A percentile compares a stretch with the other conserved stretches of the same genome.
Evolutionary conservation across 2,888 invertebrate genomes (phyloP).

Genomic region (Dromius quadrimaculatus): DNA sequence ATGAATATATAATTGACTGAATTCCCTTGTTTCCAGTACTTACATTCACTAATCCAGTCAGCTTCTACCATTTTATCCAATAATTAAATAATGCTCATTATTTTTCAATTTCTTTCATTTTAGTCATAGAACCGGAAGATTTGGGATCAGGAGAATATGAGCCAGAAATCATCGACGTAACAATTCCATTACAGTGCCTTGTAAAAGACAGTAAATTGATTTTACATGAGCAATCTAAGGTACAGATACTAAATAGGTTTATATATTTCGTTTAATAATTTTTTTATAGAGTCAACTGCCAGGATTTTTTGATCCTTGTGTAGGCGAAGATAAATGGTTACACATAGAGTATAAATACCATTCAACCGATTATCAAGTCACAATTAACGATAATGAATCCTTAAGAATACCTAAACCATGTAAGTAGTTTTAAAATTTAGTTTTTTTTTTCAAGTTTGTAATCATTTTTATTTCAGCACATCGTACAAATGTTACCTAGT

Average conservation of each 20-base stretch:
- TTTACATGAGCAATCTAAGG: constrained; percentile 88
- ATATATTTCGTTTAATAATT: constrained; percentile 47
- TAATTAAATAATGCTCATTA: too few species aligned
- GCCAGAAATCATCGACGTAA: constrained; percentile 80
- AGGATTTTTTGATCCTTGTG: constrained; percentile 96
- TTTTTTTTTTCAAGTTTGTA: constrained; percentile 20
- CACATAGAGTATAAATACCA: constrained; percentile 89
- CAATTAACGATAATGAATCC: constrained; percentile 83
- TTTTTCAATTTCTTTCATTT: background rate
- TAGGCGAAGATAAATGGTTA: constrained; percentile 91
- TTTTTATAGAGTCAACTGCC: constrained; percentile 88
- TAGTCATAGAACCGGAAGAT: constrained; percentile 56
- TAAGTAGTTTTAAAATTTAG: constrained; percentile 64
- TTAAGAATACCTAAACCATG: constrained; percentile 82
- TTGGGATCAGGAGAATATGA: constrained; percentile 58
- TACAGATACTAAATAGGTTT: constrained; percentile 65
- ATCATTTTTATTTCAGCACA: constrained; percentile 63
- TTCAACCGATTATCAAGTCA: constrained; percentile 81
- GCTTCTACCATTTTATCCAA: too few species aligned
- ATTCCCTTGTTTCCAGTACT: too few species aligned
- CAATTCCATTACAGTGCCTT: constrained; percentile 93
- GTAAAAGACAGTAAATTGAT: constrained; percentile 91
- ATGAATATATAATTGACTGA: too few species aligned
- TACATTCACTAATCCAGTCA: too few species aligned
- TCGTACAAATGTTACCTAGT: constrained; percentile 63